Base-by-base conservation (phyloP, 2,888 invertebrate genomes). In the Nemoura dubitans region DNA sequence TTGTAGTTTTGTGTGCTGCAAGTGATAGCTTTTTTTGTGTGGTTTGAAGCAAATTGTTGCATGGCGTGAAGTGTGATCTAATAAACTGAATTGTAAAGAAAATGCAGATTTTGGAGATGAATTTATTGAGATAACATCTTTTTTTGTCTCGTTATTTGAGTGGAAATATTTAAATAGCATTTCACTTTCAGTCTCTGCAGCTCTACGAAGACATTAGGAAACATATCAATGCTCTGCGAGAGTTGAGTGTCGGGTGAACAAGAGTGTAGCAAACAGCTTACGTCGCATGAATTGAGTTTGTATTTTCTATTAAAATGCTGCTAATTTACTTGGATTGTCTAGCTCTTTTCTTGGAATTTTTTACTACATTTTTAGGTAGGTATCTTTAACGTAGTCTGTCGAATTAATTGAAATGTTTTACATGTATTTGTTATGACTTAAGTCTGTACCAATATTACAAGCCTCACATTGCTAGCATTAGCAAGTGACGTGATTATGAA, bases 141-240 rank as follows among this genome's bases (percentile, higher is more conserved):
- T 10, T 78, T 7, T 78, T 28, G 29, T 10, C 21, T 36, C 36
- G 36, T 36, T 36, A 36, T 3, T 36, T 36, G 21, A 59, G 21
- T 21, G 21, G 59, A 59, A 59, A 59, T 3, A 16, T 59, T 59
- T 59, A 21, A 59, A 59, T 21, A 16, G 21, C 21, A 2, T 59
- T 21, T 86, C 25, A 26, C 27, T 89, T 89, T 84, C 89, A 92
- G 92, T 89, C 89, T 0, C 87, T 90, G 87, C 91, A 90, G 84
- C 90, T 91, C n/a, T 92, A 91, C 88, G 92, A 92, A 87, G 91
- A 91, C 80, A 85, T 91, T 85, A 90, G 90, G 88, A 90, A 90
- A 85, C 88, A 90, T 87, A 87, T 91, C 2, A 59, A 59, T 21
- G 59, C 59, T 59, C 59, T 59, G 59, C 59, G 59, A 3, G 21